Evolutionary conservation across 2,113 vertebrate species (phyloP).

Genomic region (Mugil cephalus): DNA sequence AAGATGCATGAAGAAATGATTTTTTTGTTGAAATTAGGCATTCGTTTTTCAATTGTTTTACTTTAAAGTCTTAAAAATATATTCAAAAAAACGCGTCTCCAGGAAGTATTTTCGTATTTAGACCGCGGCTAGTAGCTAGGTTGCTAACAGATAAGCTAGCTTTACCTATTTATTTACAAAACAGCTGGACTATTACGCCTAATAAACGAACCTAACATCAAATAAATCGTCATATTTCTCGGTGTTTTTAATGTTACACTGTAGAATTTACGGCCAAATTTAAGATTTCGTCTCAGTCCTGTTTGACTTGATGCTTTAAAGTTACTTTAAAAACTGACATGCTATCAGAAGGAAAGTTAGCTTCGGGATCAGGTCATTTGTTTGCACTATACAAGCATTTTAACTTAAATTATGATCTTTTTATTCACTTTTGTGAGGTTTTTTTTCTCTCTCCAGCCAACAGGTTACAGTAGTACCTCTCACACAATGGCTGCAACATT

Average conservation of each 20-base stretch:
- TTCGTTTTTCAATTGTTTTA: not conserved
- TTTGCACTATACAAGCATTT: too few species aligned
- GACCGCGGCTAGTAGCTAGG: not conserved
- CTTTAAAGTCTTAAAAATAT: not conserved
- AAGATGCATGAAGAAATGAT: not conserved
- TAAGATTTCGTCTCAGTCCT: not conserved
- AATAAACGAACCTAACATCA: fast-evolving
- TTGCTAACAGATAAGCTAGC: constrained; percentile 5
- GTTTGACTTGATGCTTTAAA: not conserved
- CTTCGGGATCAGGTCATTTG: too few species aligned
- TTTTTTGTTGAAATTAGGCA: too few species aligned
- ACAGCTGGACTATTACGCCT: not conserved
- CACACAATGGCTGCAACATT: too few species aligned
- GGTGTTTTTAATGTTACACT: not conserved
- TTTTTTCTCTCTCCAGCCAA: too few species aligned
- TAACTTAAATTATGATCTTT: too few species aligned
- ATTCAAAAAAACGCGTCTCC: not conserved
- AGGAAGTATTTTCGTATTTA: not conserved
- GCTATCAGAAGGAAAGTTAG: too few species aligned
- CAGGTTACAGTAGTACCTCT: too few species aligned
- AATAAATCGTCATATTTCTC: not conserved
- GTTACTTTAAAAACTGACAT: not conserved
- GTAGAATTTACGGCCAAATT: not conserved
- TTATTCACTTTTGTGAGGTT: too few species aligned
- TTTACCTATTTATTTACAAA: not conserved